Evolutionary conservation across 2,113 vertebrate genomes (phyloP), one percentile per base, ranked within the genome.

Genomic region (Cyprinus carpio): DNA sequence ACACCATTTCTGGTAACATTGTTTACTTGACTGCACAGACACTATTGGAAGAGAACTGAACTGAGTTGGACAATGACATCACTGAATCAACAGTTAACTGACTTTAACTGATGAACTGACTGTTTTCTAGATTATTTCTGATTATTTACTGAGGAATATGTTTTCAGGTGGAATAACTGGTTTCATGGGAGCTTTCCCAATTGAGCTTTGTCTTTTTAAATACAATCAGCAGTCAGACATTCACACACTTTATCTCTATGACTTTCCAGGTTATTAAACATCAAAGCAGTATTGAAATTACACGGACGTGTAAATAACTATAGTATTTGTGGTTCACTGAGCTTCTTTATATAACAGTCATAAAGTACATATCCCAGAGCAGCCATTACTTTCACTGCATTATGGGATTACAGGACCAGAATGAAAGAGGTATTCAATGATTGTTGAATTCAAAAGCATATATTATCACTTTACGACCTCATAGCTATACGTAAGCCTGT

Each of bases 141-240:
- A 34, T 34, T 34, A 34, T 37, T 43, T 79, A 23, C 34, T 43
- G 34, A 79, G 31, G 34, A 40, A 62, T 79, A 23, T 43, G 56
- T n/a, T 62, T 79, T 62, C 56, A 62, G 20, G 12, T 43, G 56
- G 34, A 79, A 79, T 79, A 79, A 79, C 62, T 79, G 56, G 77
- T 62, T 79, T 79, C 77, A 79, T 62, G 56, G 56, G 77, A 79
- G 77, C 46, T 46, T 46, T 46, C 3, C 46, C 11, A 2, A 46
- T 46, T 46, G 43, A 46, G 43, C 43, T 46, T 37, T 77, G 75
- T 78, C 51, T 60, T 31, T 37, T 78, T 58, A 11, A 37, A 58
- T 37, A 37, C 37, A 58, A 78, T 58, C 29, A 58, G 23, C 10
- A 58, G 49, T 78, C 54, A 60, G 29, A 54, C 25, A 76, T 76